Percentiles rank a stretch among this genome's conserved stretches.
Evolutionary conservation across 2,888 invertebrate species (phyloP).

Genomic region (Schrankia costaestrigalis): DNA sequence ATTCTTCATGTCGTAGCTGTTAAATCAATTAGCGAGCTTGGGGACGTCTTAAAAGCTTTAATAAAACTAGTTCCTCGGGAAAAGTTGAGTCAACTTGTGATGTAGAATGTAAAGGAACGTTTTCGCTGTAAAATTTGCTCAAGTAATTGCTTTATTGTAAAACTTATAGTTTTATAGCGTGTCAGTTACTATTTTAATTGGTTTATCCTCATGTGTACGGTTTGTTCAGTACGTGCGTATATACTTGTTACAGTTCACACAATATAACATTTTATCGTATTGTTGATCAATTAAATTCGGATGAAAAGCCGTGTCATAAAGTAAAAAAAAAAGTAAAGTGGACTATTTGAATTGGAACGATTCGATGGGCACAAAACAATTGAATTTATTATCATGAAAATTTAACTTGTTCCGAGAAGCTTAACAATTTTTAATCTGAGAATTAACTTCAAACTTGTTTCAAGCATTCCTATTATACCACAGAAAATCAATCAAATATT

Average conservation of each 20-base stretch:
- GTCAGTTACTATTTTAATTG: conserved; percentile 25
- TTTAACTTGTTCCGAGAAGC: too few relatives aligned
- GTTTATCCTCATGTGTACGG: conserved; percentile 25
- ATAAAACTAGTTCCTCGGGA: conserved; percentile 36
- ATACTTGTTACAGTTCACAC: conserved; percentile 5
- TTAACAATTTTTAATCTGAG: too few relatives aligned
- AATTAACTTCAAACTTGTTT: too few relatives aligned
- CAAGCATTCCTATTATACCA: too few relatives aligned
- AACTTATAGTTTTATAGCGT: conserved; percentile 22
- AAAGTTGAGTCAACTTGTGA: conserved; percentile 16
- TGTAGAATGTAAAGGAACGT: conserved; percentile 10
- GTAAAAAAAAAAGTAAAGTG: not conserved
- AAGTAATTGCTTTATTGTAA: conserved; percentile 21
- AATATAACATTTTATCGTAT: conserved; percentile 3
- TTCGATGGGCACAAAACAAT: not conserved
- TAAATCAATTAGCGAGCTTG: conserved; percentile 55
- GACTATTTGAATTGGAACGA: not conserved
- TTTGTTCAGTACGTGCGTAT: conserved; percentile 12
- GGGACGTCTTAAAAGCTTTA: conserved; percentile 49
- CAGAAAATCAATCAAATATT: too few relatives aligned
- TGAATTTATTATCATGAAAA: too few relatives aligned
- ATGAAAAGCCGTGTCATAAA: not conserved
- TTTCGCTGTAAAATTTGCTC: conserved; percentile 14
- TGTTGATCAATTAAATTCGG: conserved; percentile 1
- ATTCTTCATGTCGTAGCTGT: conserved; percentile 45